Evolutionary conservation across 1,140 invertebrate species (phyloP).

Genomic region (Spodoptera litura): DNA sequence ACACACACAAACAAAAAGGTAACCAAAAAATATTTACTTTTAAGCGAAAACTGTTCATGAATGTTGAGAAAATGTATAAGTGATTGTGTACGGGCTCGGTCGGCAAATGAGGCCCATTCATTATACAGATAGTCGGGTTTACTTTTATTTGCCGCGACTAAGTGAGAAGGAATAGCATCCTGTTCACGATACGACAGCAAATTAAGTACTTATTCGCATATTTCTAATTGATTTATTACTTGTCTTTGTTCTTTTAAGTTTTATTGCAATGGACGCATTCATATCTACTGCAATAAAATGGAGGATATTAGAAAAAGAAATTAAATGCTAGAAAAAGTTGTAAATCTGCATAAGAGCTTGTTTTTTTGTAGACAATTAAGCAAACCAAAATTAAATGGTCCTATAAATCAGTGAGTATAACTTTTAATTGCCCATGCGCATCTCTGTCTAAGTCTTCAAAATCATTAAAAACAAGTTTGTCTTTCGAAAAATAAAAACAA

Average conservation of each 20-base stretch:
- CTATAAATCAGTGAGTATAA: too few species aligned
- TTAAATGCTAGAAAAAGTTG: too few species aligned
- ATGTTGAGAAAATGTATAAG: slow-evolving; percentile 18
- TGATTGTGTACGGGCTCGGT: slow-evolving; percentile 8
- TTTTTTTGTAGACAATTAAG: too few species aligned
- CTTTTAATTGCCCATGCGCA: neutral
- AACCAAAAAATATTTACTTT: neutral
- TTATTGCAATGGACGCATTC: too few species aligned
- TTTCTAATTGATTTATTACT: slow-evolving; percentile 14
- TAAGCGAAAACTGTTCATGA: neutral
- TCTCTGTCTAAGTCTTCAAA: neutral
- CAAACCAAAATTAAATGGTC: too few species aligned
- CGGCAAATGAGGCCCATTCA: slow-evolving; percentile 69
- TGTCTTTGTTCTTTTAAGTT: neutral
- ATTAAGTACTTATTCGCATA: slow-evolving; percentile 42
- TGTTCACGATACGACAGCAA: slow-evolving; percentile 57
- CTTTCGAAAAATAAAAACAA: slow-evolving; percentile 21
- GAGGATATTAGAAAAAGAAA: too few species aligned
- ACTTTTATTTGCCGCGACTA: slow-evolving; percentile 75
- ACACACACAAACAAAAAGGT: neutral
- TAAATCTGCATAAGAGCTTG: too few species aligned
- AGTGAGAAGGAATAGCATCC: slow-evolving; percentile 79
- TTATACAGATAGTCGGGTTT: slow-evolving; percentile 67
- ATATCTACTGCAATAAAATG: too few species aligned
- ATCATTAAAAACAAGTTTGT: slow-evolving; percentile 8